phyloP scores from a whole-genome alignment of 2,888 invertebrate genomes.

The Apodemia mormo region DNA sequence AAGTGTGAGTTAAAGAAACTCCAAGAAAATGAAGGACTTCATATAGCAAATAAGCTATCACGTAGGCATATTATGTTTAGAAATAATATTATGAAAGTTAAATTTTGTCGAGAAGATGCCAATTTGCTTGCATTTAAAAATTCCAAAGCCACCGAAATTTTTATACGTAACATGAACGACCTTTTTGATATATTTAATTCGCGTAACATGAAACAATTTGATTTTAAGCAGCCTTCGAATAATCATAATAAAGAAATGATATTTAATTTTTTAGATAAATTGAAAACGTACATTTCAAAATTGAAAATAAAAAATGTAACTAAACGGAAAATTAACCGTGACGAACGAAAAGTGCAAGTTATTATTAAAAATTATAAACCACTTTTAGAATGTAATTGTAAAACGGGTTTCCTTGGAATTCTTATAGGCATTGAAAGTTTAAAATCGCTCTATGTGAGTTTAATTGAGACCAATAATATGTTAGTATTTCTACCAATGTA shows the following conservation, averaged over 20 bases:
- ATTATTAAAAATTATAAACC: constrained; percentile 15
- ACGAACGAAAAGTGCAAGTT: constrained; percentile 13
- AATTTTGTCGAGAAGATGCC: constrained; percentile 22
- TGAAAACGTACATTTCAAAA: constrained; percentile 17
- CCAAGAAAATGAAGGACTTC: not conserved
- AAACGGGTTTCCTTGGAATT: constrained; percentile 18
- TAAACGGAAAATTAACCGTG: constrained; percentile 16
- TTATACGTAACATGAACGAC: too few species aligned
- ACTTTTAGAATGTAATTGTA: constrained; percentile 13
- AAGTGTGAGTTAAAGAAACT: too few species aligned
- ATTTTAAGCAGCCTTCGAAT: too few species aligned
- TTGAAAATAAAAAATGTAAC: constrained; percentile 10
- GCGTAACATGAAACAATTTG: too few species aligned
- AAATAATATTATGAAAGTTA: constrained; percentile 30
- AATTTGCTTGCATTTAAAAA: not conserved
- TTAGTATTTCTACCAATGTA: constrained; percentile 10
- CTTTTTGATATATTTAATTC: too few species aligned
- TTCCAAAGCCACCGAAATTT: too few species aligned
- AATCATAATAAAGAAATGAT: too few species aligned
- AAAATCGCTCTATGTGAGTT: too few species aligned
- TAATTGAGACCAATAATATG: not conserved
- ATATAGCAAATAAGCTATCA: constrained; percentile 29
- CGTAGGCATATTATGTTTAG: constrained; percentile 28
- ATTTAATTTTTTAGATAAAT: constrained; percentile 14
- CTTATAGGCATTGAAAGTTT: not conserved